A percentile compares a stretch with the other conserved stretches of the same genome.
Conservation (phyloP, 2,113 vertebrate genomes). For the Atherinomorus stipes region DNA sequence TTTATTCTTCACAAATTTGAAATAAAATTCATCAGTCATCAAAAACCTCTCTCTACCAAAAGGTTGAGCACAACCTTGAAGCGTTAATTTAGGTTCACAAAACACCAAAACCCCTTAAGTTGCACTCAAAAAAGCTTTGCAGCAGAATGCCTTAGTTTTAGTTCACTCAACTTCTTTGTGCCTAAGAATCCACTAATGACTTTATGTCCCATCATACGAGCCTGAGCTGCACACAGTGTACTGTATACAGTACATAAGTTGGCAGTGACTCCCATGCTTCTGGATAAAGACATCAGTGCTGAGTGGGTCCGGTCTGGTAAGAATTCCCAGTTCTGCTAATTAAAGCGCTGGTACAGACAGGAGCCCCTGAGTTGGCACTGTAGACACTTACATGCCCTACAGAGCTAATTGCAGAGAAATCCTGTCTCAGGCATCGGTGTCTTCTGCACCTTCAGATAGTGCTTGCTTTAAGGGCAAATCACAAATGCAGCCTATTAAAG, state of each 20-base stretch:
- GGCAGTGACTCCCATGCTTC: conserved; percentile 27
- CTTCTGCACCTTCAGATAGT: conserved; percentile 24
- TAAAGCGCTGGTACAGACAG: conserved; percentile 60
- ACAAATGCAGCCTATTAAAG: conserved; percentile 49
- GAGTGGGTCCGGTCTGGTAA: conserved; percentile 42
- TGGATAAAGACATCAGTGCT: conserved; percentile 59
- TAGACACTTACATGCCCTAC: conserved; percentile 60
- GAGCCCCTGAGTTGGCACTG: conserved; percentile 44
- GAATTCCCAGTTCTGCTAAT: conserved; percentile 78
- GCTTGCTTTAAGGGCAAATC: conserved; percentile 47
- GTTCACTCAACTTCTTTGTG: neutral
- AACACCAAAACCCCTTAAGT: too few species aligned
- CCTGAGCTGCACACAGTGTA: conserved; percentile 9
- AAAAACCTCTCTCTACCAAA: too few species aligned
- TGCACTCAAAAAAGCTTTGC: too few species aligned
- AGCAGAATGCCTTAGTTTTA: too few species aligned
- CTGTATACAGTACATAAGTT: conserved; percentile 21
- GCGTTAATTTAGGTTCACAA: too few species aligned
- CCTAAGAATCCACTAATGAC: conserved; percentile 20
- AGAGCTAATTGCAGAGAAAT: conserved; percentile 70
- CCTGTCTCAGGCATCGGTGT: conserved; percentile 50
- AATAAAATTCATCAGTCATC: too few species aligned
- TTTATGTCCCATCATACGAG: conserved; percentile 21
- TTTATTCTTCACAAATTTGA: too few species aligned
- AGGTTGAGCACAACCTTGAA: too few species aligned